These are phyloP conservation scores for Anastatus disparis DNA, from an alignment of 1,140 invertebrate species.

Conservation along the genomic window DNA sequence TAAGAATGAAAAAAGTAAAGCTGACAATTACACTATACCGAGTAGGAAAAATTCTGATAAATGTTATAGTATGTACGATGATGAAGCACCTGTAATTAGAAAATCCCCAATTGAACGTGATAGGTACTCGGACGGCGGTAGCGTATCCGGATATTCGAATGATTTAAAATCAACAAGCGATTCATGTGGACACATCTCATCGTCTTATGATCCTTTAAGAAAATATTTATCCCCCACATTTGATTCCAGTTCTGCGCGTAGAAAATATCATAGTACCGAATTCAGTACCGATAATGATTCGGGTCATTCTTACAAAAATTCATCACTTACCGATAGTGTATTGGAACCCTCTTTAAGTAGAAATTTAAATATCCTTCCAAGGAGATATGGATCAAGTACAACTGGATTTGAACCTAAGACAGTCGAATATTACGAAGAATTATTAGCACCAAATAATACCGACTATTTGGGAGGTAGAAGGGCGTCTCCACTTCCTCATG, in stretches of 20 bases:
- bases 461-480: conserved; percentile 51
- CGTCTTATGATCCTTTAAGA: conserved; percentile 55
- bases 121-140: conserved; percentile 51
- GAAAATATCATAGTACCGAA: conserved; percentile 55
- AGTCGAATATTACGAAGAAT: conserved; percentile 61
- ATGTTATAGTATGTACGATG: conserved; percentile 53
- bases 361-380: conserved; percentile 46
- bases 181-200: conserved; percentile 44
- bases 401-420: conserved; percentile 52
- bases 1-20: background rate
- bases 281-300: conserved; percentile 48
- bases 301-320: conserved; percentile 41
- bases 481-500: conserved; percentile 42
- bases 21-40: conserved; percentile 28
- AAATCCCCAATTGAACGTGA: conserved; percentile 57
- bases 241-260: conserved; percentile 44
- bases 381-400: conserved; percentile 54
- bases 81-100: conserved; percentile 37
- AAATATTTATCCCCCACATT: conserved; percentile 55
- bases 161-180: conserved; percentile 52
- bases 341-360: conserved; percentile 24
- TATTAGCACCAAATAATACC: conserved; percentile 54
- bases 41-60: conserved; percentile 48
- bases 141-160: conserved; percentile 40
- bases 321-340: conserved; percentile 24